A percentile compares a stretch with the other conserved stretches of the same genome.
Conservation (phyloP, 2,797 vertebrate species). For the Setipinna tenuifilis region DNA sequence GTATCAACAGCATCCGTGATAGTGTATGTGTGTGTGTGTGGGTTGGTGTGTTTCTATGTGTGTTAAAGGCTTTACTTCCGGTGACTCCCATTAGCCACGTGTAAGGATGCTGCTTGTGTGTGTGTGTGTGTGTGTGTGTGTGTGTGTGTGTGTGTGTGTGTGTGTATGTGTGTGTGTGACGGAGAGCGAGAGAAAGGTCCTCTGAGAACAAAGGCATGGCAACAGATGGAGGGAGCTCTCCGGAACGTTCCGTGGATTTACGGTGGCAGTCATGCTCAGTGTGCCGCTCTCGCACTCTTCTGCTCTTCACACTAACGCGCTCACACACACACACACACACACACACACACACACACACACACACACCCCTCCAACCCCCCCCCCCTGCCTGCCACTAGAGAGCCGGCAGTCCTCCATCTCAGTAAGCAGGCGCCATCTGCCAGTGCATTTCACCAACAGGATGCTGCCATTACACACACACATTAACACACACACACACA, state of each 20-base stretch:
- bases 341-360: background rate
- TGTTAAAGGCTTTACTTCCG: background rate
- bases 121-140: too few species aligned
- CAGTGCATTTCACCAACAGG: background rate
- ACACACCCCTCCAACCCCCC: background rate
- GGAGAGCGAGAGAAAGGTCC: background rate
- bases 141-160: too few species aligned
- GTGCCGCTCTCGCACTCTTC: background rate
- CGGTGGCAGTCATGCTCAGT: constrained; percentile 15
- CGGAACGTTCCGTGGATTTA: constrained; percentile 14
- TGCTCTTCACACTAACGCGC: background rate
- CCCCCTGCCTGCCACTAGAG: background rate
- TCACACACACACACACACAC: constrained; percentile 11
- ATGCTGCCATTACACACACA: constrained; percentile 3
- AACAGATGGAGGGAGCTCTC: constrained; percentile 18
- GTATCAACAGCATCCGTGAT: background rate
- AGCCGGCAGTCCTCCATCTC: constrained; percentile 1
- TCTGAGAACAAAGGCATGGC: constrained; percentile 5
- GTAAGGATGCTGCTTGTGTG: background rate
- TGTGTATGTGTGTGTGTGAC: background rate
- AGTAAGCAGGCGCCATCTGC: constrained; percentile 11
- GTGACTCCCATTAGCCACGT: background rate
- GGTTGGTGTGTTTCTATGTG: background rate
- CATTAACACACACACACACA: constrained; percentile 11
- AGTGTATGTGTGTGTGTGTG: background rate